Evolutionary conservation across 2,888 invertebrate species (phyloP), one percentile per base, ranked within the genome.

Genomic region (Aromia moschata): DNA sequence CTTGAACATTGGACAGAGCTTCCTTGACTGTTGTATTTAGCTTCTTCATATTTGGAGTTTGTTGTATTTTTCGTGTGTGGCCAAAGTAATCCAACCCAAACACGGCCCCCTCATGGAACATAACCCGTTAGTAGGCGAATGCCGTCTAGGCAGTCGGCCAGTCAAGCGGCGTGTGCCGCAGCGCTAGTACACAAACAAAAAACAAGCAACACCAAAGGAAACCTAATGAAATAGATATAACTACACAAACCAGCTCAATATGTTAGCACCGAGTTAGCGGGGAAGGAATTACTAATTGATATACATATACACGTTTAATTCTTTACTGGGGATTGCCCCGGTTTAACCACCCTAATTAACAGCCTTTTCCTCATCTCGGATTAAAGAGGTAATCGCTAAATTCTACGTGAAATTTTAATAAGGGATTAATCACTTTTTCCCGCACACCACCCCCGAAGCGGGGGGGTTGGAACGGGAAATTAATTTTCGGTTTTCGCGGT

Each of bases 231-330:
- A 64, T 67, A 70, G 74, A 74, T 76, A 74, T 74, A 72, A 74
- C 75, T 72, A 72, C 75, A 74, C 75, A 76, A 75, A 75, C 74
- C n/a, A n/a, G 74, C 72, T 71, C 74, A 74, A 73, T 76, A 74
- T 76, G 76, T 76, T 76, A 73, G 75, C 75, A 73, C 71, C 74
- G 73, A 75, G 75, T 76, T 76, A 74, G 74, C 71, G 74, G 73
- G 71, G 74, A 71, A 73, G 74, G 75, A 76, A 76, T 76, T 76
- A 74, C 76, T 76, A 75, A 76, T 75, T 73, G 75, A 72, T 73
- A 74, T 74, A 74, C 74, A 66, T 72, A 73, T 74, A 70, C 73
- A 75, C 74, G 75, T 75, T 75, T 75, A 73, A 75, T 74, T 70
- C 68, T 70, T 65, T 73, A 73, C 70, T 65, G 68, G 70, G 70